Percentiles rank a stretch among this genome's conserved stretches.
Conservation (phyloP, 2,888 invertebrate genomes). For the Andrena trimmerana region DNA sequence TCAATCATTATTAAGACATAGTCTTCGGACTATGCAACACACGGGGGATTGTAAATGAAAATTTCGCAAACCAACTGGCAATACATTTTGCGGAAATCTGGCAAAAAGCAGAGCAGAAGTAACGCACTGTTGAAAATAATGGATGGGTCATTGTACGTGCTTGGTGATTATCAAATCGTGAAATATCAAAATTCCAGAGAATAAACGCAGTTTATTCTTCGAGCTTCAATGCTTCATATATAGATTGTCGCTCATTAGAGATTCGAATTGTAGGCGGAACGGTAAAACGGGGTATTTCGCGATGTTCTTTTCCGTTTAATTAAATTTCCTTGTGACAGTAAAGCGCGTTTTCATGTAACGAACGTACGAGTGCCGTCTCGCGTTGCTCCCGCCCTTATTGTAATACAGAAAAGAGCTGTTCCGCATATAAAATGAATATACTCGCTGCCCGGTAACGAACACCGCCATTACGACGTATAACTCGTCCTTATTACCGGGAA, state of each 20-base stretch:
- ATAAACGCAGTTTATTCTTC: neutral
- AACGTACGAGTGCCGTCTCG: neutral
- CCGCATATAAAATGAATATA: conserved; percentile 13
- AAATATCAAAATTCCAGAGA: no score
- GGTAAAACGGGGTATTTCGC: neutral
- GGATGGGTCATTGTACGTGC: no score
- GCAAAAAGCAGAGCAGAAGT: no score
- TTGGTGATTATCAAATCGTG: no score
- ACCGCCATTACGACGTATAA: neutral
- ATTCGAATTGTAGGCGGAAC: neutral
- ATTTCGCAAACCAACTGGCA: neutral
- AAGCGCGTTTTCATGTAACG: conserved; percentile 5
- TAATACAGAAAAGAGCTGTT: neutral
- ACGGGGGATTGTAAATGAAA: conserved; percentile 33
- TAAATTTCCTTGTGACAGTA: conserved; percentile 27
- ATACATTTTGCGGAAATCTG: no score
- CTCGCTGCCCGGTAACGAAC: neutral
- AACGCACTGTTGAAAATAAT: no score
- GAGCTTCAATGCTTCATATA: neutral
- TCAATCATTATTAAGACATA: conserved; percentile 54
- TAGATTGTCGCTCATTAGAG: neutral
- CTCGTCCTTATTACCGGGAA: conserved; percentile 24
- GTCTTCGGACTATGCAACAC: neutral
- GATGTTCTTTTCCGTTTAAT: conserved; percentile 10
- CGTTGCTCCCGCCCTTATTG: neutral